Percentiles rank a stretch among this genome's conserved stretches.
Conservation (phyloP, 30 jellyfish, hydroid and myxozoan species). For the Hydractinia symbiolongicarpus region DNA sequence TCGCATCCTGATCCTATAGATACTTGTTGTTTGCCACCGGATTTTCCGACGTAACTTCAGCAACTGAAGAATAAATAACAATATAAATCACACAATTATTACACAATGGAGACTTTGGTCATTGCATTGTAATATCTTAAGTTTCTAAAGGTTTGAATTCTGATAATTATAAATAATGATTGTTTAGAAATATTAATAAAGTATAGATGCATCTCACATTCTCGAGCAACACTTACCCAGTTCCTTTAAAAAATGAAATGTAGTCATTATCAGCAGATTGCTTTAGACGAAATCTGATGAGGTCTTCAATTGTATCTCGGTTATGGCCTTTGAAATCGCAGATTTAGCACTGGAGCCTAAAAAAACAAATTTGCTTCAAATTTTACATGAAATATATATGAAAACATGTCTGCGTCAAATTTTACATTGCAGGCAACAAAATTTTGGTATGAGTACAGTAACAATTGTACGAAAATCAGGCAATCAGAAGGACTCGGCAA, state of each 20-base stretch:
- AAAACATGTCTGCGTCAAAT: neutral
- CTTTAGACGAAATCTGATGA: neutral
- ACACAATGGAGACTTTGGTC: no score
- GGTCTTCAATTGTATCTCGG: neutral
- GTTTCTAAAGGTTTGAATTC: no score
- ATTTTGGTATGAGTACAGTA: no score
- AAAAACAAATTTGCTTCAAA: neutral
- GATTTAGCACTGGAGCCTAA: neutral
- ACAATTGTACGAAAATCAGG: no score
- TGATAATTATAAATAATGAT: no score
- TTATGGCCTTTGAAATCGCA: neutral
- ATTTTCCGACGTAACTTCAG: conserved; percentile 7
- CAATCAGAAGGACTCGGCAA: neutral
- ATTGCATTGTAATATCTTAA: no score
- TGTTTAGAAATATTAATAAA: neutral
- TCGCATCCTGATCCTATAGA: neutral
- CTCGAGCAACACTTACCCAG: neutral
- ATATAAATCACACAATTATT: neutral
- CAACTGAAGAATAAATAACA: neutral
- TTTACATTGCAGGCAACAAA: no score
- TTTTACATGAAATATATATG: no score
- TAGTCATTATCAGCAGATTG: neutral
- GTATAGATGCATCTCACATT: neutral
- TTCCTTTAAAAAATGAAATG: neutral
- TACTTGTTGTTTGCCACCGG: neutral